Evolutionary conservation across 2,113 vertebrate genomes (phyloP), one percentile per base, ranked within the genome.

Genomic region (Malurus cyaneus): DNA sequence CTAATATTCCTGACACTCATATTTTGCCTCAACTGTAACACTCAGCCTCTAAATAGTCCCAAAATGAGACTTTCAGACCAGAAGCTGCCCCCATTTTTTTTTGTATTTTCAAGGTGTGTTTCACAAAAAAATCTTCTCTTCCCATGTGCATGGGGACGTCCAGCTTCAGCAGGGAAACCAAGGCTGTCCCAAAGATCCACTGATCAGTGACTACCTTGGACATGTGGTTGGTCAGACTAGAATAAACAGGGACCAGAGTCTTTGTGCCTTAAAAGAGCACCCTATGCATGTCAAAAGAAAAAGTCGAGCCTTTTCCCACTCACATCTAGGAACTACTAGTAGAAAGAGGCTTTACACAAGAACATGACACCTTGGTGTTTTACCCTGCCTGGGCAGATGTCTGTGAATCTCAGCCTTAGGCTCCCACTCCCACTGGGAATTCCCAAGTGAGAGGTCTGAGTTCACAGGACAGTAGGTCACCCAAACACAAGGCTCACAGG

Each of bases 331-430:
- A 86, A 11, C 15, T n/a, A 18, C 39, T 17, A 61, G 65, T 70
- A 53, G 46, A 61, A 89, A 60, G 18, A 91, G n/a, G 13, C 31
- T 81, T 86, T 23, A 18, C 42, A 31, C 14, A 57, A 57, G 41
- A 70, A 28, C 41, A 32, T 13, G 39, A 83, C 23, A 79, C 54
- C 8, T 59, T 2, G 1, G 47, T 56, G 32, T 66, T 61, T 84
- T 54, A 54, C 24, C 60, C 29, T 0, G 0, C 9, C 42, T 49
- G 31, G 47, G 32, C 21, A 83, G 72, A 73, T 1, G 0, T 24
- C 60, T 59, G 32, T 1, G 1, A 71, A 66, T 79, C 39, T 34
- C 79, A 86, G 41, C 16, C 52, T 89, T 6, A 3, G 42, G n/a
- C 9, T 85, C 16, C 70, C 34, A 70, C 6, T 1, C 21, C 10